Conservation (phyloP, 2,797 vertebrate genomes). For the Phoeniculus purpureus region DNA sequence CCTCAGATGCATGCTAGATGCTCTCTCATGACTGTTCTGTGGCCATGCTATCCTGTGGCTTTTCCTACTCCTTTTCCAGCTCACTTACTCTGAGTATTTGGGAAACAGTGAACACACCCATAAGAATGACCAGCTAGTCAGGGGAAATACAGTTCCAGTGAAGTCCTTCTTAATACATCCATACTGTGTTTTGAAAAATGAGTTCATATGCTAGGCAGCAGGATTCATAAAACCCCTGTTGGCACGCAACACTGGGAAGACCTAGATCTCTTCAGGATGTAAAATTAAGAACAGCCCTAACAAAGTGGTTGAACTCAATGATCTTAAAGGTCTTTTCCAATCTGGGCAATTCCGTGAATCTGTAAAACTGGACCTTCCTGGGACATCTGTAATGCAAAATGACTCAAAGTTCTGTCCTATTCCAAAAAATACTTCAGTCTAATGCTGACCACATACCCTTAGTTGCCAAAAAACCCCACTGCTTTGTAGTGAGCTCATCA, state of each 20-base stretch:
- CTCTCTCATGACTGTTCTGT: background rate
- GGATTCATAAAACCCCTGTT: background rate
- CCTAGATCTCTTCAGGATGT: background rate
- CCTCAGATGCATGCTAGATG: constrained; percentile 14
- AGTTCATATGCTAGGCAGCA: background rate
- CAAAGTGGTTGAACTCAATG: background rate
- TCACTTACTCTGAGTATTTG: fast-evolving
- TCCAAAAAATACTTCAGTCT: background rate
- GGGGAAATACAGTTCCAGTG: background rate
- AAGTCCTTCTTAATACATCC: background rate
- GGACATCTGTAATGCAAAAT: background rate
- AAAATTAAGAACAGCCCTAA: background rate
- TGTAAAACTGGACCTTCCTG: no score
- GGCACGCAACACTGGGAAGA: background rate
- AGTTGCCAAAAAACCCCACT: background rate
- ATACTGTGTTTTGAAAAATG: background rate
- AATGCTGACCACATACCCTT: background rate
- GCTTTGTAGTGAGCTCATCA: background rate
- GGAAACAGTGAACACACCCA: background rate
- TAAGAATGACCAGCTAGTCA: background rate
- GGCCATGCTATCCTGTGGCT: background rate
- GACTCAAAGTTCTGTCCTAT: background rate
- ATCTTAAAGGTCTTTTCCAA: no score
- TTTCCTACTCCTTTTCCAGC: background rate
- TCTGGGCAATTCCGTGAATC: no score